Evolutionary conservation across 2,113 vertebrate genomes (phyloP), one percentile per base, ranked within the genome.

Genomic region (Planiliza haematocheilus): DNA sequence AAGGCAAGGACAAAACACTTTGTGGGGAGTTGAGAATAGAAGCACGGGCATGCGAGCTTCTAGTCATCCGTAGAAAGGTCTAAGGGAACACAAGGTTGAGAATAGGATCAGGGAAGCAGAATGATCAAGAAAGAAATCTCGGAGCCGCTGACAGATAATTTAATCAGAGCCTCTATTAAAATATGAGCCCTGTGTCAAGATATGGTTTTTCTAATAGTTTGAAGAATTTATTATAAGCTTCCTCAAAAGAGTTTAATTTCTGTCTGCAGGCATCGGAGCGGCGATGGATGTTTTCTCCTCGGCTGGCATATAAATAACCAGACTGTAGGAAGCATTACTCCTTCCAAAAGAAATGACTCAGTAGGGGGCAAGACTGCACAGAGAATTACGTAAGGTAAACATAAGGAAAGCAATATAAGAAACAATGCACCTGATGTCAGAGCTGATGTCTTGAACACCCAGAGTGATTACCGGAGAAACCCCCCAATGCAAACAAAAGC

Each of bases 301-400:
- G 59, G 75, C 73, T 62, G 50, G 53, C 53, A 34, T 85, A 82
- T 84, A 88, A 86, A 89, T 85, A 84, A 82, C 67, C 73, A 74
- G 72, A 69, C 67, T 60, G 82, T 69, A 82, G 80, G 81, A 85
- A 70, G 78, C 62, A 17, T 56, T 18, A 21, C 67, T 85, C 37
- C 62, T 72, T 86, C 83, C 89, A 89, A 79, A 77, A 71, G 48
- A 84, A 83, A 83, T 78, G 63, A 79, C 65, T 89, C 87, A 65
- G 74, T 73, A 21, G 75, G 73, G 82, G 73, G 69, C 59, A 74
- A 82, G 81, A 73, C 53, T 53, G 77, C 56, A 38, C 52, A 24
- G 60, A 75, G 62, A 70, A 73, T 72, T 77, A 71, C 76, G 69
- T 72, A 79, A 85, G 77, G 74, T 58, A 50, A 77, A 72, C 75